A percentile compares a stretch with the other conserved stretches of the same genome.
phyloP scores from a whole-genome alignment of 2,797 vertebrate genomes.

The Danio aesculapii region DNA sequence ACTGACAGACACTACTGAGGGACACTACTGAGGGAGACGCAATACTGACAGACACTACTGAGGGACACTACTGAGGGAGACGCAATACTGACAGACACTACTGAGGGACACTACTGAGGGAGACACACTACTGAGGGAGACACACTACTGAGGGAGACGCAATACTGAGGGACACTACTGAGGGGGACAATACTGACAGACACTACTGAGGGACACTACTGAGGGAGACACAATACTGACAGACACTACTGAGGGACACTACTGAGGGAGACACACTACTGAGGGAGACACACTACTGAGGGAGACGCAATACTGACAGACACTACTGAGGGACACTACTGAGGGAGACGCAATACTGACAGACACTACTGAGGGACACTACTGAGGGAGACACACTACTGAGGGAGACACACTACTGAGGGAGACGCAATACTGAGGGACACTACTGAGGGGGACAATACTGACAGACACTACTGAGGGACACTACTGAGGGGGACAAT shows the following conservation, averaged over 20 bases:
- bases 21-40: constrained; percentile 56
- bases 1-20: constrained; percentile 89
- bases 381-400: constrained; percentile 58
- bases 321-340: constrained; percentile 79
- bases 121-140: constrained; percentile 53
- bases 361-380: constrained; percentile 45
- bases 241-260: constrained; percentile 45
- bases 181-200: constrained; percentile 77
- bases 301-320: constrained; percentile 79
- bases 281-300: constrained; percentile 49
- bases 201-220: constrained; percentile 79
- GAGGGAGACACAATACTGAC: too few species aligned
- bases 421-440: constrained; percentile 87
- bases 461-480: constrained; percentile 88
- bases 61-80: constrained; percentile 66
- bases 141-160: too few species aligned
- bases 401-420: too few species aligned
- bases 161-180: constrained; percentile 80
- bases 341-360: too few species aligned
- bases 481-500: constrained; percentile 40
- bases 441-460: constrained; percentile 58
- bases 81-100: constrained; percentile 50
- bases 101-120: too few species aligned
- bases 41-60: constrained; percentile 86
- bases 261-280: constrained; percentile 58